Percentiles rank a stretch among this genome's conserved stretches.
Evolutionary conservation across 2,888 invertebrate species (phyloP).

Genomic region (Ochropleura plecta): DNA sequence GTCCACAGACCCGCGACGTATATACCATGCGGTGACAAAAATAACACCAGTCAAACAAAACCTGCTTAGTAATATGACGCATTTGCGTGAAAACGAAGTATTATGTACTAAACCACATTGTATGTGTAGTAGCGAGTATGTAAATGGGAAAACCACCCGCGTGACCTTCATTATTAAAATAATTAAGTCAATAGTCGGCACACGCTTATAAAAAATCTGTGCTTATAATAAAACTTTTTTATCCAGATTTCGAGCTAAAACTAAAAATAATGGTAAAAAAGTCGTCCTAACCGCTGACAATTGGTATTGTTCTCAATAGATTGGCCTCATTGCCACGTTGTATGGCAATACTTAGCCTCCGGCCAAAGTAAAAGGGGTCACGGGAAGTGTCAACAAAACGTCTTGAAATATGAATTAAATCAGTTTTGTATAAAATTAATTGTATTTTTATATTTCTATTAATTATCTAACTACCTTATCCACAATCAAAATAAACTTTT

Average conservation of each 20-base stretch:
- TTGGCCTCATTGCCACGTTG: no score
- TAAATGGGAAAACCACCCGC: conserved; percentile 17
- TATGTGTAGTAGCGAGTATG: conserved; percentile 22
- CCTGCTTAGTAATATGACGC: background rate
- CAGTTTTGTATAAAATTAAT: no score
- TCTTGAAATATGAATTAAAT: no score
- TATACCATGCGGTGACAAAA: background rate
- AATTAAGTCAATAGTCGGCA: conserved; percentile 18
- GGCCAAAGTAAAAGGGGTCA: no score
- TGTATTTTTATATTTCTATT: background rate
- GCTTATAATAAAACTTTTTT: background rate
- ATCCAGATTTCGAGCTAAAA: background rate
- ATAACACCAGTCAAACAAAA: background rate
- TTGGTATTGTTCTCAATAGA: no score
- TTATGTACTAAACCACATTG: background rate
- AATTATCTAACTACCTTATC: background rate
- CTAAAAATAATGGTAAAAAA: no score
- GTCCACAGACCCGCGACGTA: no score
- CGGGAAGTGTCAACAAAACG: no score
- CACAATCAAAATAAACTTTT: background rate
- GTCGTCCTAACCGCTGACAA: no score
- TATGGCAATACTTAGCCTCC: no score
- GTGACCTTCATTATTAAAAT: conserved; percentile 32
- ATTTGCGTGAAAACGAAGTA: conserved; percentile 2
- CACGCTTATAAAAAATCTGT: background rate